Base-by-base conservation (phyloP, 1,140 invertebrate genomes). In the Grapholita molesta region DNA sequence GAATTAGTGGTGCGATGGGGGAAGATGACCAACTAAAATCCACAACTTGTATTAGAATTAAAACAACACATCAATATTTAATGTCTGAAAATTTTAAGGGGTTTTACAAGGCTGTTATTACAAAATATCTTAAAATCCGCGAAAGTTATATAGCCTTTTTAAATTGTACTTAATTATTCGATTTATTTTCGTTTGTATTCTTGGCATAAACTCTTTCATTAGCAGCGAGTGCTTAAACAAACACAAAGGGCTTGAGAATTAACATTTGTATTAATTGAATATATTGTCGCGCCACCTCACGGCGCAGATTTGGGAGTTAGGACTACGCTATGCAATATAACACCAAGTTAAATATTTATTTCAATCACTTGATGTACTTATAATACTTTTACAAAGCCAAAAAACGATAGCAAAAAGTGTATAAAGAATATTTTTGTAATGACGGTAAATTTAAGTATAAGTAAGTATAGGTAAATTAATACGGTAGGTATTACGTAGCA, bases 61-160 rank as follows among this genome's bases (percentile, higher is more conserved):
- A n/a, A n/a, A n/a, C n/a, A n/a, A n/a, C n/a, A n/a, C n/a, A n/a
- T n/a, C n/a, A n/a, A n/a, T n/a, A n/a, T n/a, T n/a, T n/a, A n/a
- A n/a, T n/a, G n/a, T n/a, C n/a, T n/a, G n/a, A n/a, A n/a, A n/a
- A n/a, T n/a, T n/a, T n/a, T n/a, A n/a, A n/a, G n/a, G n/a, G n/a
- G n/a, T n/a, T n/a, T n/a, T n/a, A n/a, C n/a, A n/a, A n/a, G 33
- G 2, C 12, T 35, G 33, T 9, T 3, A 76, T 73, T 68, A 32
- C 66, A 68, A 72, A 70, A 79, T 81, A 77, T 79, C 68, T 76
- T 75, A 77, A 35, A 35, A 12, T 7, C 33, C 11, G 0, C 11
- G 11, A 1, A 35, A 35, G n/a, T n/a, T 5, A 3, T 38, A 3
- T 38, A 6, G 35, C 35, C n/a, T n/a, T 38, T 38, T 38, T n/a